Evolutionary conservation across 2,888 invertebrate genomes (phyloP), one percentile per base, ranked within the genome.

Genomic region (Chrysolina oricalcia): DNA sequence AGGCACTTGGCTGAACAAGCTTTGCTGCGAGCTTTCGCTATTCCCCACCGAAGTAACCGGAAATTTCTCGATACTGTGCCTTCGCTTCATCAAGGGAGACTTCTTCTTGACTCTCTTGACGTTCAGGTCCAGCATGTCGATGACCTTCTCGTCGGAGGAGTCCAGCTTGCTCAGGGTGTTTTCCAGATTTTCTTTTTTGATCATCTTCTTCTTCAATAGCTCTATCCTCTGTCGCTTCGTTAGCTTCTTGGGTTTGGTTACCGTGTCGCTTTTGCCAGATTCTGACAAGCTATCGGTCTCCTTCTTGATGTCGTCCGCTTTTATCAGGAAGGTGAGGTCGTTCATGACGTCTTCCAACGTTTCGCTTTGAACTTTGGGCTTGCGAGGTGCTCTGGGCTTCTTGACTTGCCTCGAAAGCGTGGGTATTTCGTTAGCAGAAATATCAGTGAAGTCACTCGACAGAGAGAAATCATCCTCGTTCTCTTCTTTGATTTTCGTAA

Each of bases 11-110:
- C 79, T 83, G 71, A 88, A 87, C 4, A 87, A 73, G 17, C 83
- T 73, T 73, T 76, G 75, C 76, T 72, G 76, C 11, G 72, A 65
- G n/a, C 75, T 72, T 19, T 74, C 81, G 27, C 74, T 64, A 11
- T 76, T 78, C 66, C 86, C 85, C 10, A 79, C 64, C 17, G 79
- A 70, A 46, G 83, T 82, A 35, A 87, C 79, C 1, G 88, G 87
- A 76, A 87, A 86, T 80, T 88, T 89, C 77, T 88, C 89, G 63
- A 89, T 88, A 66, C 89, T 89, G 74, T 89, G 89, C 40, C 89
- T 79, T 70, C 89, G 80, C 72, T 85, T 87, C 8, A 81, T 76
- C 0, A 80, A 73, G 0, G 85, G 83, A 15, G 78, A 72, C 69
- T 84, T 80, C 73, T 84, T 83, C 50, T 83, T 86, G 48, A 84